Percentiles rank a stretch among this genome's conserved stretches.
phyloP scores from a whole-genome alignment of 2,888 invertebrate species.

The Sipunculus nudus region DNA sequence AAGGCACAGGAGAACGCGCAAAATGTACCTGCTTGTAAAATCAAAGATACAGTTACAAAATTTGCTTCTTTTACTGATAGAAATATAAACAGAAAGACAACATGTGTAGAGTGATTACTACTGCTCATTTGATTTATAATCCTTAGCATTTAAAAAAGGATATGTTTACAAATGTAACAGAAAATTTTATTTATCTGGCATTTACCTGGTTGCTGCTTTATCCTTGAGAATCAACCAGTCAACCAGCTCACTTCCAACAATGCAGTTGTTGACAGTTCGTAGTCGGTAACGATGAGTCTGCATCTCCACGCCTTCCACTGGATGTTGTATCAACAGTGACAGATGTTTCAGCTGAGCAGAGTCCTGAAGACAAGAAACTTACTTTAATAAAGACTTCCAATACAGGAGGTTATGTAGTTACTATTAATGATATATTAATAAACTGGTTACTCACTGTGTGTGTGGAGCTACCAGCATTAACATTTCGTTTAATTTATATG shows the following conservation, averaged over 20 bases:
- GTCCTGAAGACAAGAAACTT: slow-evolving; percentile 45
- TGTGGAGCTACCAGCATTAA: background rate
- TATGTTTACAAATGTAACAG: too few relatives aligned
- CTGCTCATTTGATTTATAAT: too few relatives aligned
- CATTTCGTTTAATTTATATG: too few relatives aligned
- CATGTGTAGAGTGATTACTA: too few relatives aligned
- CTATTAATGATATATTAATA: background rate
- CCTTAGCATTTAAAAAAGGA: too few relatives aligned
- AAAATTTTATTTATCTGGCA: background rate
- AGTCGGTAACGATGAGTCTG: slow-evolving; percentile 77
- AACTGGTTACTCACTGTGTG: background rate
- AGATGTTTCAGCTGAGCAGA: slow-evolving; percentile 72
- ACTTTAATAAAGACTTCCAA: background rate
- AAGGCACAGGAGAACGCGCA: too few relatives aligned
- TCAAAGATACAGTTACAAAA: too few relatives aligned
- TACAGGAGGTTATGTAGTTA: background rate
- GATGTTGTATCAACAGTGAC: slow-evolving; percentile 73
- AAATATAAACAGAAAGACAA: too few relatives aligned
- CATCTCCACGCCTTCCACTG: slow-evolving; percentile 71
- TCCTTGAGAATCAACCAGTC: slow-evolving; percentile 86
- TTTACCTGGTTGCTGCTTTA: slow-evolving; percentile 78
- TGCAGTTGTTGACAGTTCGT: slow-evolving; percentile 79
- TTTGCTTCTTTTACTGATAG: too few relatives aligned
- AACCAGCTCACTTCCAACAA: slow-evolving; percentile 81
- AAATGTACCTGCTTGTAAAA: too few relatives aligned